Percentiles rank a stretch among this genome's conserved stretches.
phyloP scores from a whole-genome alignment of 2,113 vertebrate species.

The Lophochroa leadbeateri region DNA sequence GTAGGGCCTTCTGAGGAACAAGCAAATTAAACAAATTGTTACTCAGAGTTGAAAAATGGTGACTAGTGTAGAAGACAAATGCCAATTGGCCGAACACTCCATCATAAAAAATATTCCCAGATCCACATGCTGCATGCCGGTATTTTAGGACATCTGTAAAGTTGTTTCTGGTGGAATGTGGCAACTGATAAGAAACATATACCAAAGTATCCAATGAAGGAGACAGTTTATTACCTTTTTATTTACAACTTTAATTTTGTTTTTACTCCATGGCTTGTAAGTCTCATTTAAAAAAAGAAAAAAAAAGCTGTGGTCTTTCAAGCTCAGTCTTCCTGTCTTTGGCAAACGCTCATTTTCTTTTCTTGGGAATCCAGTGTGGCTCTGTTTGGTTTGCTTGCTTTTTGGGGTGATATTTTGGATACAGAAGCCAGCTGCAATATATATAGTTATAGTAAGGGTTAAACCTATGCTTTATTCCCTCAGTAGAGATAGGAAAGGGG shows the following conservation, averaged over 20 bases:
- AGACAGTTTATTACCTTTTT: conserved; percentile 72
- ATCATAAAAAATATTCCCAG: conserved; percentile 59
- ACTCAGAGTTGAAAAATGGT: conserved; percentile 51
- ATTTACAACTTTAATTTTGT: conserved; percentile 63
- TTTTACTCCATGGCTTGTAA: conserved; percentile 49
- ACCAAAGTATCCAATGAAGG: conserved; percentile 50
- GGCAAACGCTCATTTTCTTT: background rate
- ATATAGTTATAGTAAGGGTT: background rate
- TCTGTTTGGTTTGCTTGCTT: background rate
- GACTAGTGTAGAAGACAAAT: conserved; percentile 40
- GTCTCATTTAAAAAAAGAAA: background rate
- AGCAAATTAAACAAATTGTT: conserved; percentile 70
- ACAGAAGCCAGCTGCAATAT: background rate
- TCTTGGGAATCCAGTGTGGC: background rate
- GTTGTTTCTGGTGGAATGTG: conserved; percentile 61
- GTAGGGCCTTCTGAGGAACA: conserved; percentile 45
- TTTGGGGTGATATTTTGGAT: background rate
- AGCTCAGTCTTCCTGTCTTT: background rate
- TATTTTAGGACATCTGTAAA: conserved; percentile 63
- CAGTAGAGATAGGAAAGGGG: background rate
- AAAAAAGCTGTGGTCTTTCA: background rate
- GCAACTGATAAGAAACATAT: conserved; percentile 48
- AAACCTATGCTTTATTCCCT: background rate
- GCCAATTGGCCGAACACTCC: conserved; percentile 32
- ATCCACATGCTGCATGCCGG: conserved; percentile 1